Evolutionary conservation across 2,888 invertebrate species (phyloP).

Genomic region (Eudemis profundana): DNA sequence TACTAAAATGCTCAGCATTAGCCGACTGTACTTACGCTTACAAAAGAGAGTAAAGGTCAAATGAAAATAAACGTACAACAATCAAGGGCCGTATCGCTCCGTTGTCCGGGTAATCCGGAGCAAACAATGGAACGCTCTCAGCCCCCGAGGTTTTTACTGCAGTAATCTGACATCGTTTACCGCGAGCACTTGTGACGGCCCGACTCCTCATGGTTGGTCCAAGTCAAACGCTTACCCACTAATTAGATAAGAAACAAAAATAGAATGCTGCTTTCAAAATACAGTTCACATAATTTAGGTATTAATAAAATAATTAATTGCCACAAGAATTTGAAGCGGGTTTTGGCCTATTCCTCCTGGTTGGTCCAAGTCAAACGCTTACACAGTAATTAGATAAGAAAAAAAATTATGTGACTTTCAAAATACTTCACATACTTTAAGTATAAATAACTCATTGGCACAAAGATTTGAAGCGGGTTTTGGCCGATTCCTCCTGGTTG

Average conservation of each 20-base stretch:
- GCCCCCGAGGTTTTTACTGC: conserved; percentile 6
- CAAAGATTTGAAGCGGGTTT: conserved; percentile 11
- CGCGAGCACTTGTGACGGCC: conserved; percentile 19
- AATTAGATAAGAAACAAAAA: too few species aligned
- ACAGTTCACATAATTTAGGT: too few species aligned
- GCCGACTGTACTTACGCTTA: too few species aligned
- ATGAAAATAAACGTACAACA: conserved; percentile 2
- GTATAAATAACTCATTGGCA: too few species aligned
- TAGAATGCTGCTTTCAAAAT: too few species aligned
- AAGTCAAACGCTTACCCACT: conserved; percentile 15
- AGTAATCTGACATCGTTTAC: conserved; percentile 35
- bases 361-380: conserved; percentile 11
- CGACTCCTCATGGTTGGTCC: not conserved
- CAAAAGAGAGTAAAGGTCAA: conserved; percentile 4
- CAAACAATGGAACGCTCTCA: conserved; percentile 31
- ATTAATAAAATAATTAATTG: too few species aligned
- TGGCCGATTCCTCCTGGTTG: not conserved
- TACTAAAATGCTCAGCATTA: too few species aligned
- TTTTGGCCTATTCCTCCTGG: not conserved
- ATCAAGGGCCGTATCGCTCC: conserved; percentile 19
- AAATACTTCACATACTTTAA: too few species aligned
- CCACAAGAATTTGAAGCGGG: conserved; percentile 14
- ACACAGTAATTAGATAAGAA: too few species aligned
- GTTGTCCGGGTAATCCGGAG: conserved; percentile 19
- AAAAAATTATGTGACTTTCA: too few species aligned